A percentile compares a stretch with the other conserved stretches of the same genome.
Conservation (phyloP, 1,140 invertebrate genomes). For the Brachionus asplanchnoidis region DNA sequence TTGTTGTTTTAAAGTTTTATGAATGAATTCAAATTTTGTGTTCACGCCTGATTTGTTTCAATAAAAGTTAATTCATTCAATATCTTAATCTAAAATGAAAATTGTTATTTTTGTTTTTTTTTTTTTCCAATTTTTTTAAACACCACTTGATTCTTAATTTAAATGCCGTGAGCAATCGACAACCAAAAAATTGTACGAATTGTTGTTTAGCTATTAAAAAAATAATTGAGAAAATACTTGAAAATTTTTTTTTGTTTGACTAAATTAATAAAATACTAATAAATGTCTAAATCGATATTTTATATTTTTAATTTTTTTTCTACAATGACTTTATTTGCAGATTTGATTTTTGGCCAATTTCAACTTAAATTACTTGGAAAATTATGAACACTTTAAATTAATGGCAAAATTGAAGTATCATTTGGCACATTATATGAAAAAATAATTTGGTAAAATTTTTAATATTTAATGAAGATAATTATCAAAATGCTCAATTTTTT, state of each 20-base stretch:
- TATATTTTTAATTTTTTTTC: background rate
- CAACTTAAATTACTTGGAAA: background rate
- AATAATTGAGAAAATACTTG: conserved; percentile 30
- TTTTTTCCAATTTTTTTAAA: background rate
- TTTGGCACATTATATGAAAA: background rate
- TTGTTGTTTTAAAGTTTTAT: conserved; percentile 9
- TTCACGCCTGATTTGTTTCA: background rate
- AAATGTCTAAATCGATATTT: background rate
- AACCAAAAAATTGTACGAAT: background rate
- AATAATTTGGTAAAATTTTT: background rate
- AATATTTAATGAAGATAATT: background rate
- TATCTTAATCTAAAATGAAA: conserved; percentile 14
- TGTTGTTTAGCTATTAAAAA: conserved; percentile 25
- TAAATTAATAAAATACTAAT: conserved; percentile 28
- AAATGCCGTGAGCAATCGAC: background rate
- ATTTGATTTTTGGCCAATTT: background rate
- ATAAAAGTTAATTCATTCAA: background rate
- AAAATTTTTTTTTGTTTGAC: background rate
- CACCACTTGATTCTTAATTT: conserved; percentile 40
- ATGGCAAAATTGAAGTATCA: background rate
- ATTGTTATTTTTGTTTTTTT: background rate
- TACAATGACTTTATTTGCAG: background rate
- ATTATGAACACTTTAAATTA: background rate
- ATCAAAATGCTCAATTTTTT: background rate
- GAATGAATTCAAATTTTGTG: background rate